Evolutionary conservation across 2,888 invertebrate species (phyloP).

Genomic region (Ametastegia equiseti): DNA sequence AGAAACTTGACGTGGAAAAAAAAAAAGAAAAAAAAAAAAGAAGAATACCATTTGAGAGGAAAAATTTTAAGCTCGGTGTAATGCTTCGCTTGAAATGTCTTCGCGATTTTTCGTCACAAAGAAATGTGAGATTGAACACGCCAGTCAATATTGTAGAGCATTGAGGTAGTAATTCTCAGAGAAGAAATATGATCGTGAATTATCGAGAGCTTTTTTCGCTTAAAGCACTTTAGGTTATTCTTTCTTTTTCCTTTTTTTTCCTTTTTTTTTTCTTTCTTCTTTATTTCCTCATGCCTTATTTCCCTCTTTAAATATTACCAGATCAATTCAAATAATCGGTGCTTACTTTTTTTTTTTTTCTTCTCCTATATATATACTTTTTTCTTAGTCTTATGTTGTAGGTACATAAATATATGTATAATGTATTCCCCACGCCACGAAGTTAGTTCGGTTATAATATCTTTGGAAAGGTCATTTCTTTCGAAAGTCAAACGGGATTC

Average conservation of each 20-base stretch:
- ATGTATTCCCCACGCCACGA: not conserved
- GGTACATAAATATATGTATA: no score
- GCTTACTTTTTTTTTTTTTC: not conserved
- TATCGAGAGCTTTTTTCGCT: not conserved
- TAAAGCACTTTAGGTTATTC: not conserved
- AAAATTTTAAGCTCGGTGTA: not conserved
- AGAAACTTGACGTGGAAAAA: no score
- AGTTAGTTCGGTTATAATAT: not conserved
- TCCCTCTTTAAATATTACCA: not conserved
- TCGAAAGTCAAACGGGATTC: not conserved
- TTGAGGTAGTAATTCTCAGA: not conserved
- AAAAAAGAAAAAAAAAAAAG: not conserved
- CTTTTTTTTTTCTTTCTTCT: not conserved
- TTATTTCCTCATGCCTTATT: not conserved
- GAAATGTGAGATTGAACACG: not conserved
- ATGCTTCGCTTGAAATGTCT: not conserved
- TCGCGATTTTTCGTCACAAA: not conserved
- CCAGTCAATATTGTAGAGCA: not conserved
- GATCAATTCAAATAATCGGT: not conserved
- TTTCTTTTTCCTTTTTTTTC: no score
- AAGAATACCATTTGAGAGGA: not conserved
- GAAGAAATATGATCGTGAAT: not conserved
- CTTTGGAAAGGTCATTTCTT: not conserved
- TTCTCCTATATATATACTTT: no score
- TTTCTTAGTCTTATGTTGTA: no score